Evolutionary conservation across 2,888 invertebrate genomes (phyloP), one percentile per base, ranked within the genome.

Genomic region (Leptinotarsa tumamoca): DNA sequence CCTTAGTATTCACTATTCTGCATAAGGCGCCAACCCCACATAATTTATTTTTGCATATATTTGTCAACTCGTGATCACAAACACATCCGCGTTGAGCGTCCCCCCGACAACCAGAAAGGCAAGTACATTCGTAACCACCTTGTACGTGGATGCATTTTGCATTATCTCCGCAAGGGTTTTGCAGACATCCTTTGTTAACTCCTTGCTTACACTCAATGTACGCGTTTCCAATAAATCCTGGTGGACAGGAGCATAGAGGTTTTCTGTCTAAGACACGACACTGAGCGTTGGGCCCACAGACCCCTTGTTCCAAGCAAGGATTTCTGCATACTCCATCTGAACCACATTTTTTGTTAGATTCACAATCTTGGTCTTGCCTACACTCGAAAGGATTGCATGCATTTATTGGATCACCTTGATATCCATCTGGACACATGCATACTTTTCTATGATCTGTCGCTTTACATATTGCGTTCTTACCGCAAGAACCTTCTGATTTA

Each of bases 21-120:
- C 97, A 97, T 71, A 92, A 92, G 3, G 97, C 96, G 85, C 96
- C 95, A 52, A 91, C 90, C 21, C 97, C 97, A 86, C 97, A 97
- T 54, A 92, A 90, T 83, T 94, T 93, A 82, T 93, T 92, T 79
- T 92, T 93, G 85, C 97, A 97, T n/a, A 94, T 91, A 86, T 94
- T 93, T 82, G 92, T 91, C 68, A 89, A 87, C 17, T 89, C 89
- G 33, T 90, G 91, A 68, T 94, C 94, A 86, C 96, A 96, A 74
- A 93, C 90, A 84, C 96, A 97, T 76, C 95, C 95, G 80, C 91
- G 91, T 85, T 93, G 92, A 21, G 96, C 93, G 89, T 96, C 95
- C 0, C 96, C 96, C 71, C 93, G 91, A 86, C 96, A 96, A 74
- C 94, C 94, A 5, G 93, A 91, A 77, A 93, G 91, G 86, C 97